phyloP scores from a whole-genome alignment of 2,797 vertebrate species.

The Anguilla megastoma region DNA sequence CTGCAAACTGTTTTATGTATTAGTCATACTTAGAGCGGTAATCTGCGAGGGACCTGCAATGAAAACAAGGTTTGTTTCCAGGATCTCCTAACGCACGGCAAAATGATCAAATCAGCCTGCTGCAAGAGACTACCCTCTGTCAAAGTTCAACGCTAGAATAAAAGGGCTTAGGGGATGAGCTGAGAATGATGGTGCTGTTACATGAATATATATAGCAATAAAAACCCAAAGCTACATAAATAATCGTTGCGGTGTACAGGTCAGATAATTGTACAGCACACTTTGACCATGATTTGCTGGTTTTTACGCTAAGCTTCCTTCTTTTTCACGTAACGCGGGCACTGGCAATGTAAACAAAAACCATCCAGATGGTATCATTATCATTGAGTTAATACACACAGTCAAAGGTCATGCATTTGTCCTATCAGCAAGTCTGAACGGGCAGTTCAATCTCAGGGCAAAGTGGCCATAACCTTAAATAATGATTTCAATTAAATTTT shows the following conservation, averaged over 20 bases:
- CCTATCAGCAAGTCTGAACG: neutral
- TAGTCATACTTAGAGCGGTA: slow-evolving; percentile 31
- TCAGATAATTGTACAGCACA: neutral
- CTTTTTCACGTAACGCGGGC: slow-evolving; percentile 30
- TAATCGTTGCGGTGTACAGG: neutral
- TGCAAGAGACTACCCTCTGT: slow-evolving; percentile 58
- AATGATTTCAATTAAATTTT: neutral
- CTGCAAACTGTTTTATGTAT: slow-evolving; percentile 54
- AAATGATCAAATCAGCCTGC: slow-evolving; percentile 53
- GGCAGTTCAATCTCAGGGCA: neutral
- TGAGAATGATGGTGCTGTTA: slow-evolving; percentile 10
- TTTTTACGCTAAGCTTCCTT: slow-evolving; percentile 37
- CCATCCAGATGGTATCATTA: slow-evolving; percentile 9
- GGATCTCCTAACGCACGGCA: slow-evolving; percentile 52
- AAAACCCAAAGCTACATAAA: neutral
- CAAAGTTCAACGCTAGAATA: slow-evolving; percentile 25
- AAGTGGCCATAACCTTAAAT: neutral
- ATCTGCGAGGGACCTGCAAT: neutral
- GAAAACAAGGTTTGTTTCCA: slow-evolving; percentile 46
- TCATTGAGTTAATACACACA: neutral
- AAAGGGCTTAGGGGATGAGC: slow-evolving; percentile 37
- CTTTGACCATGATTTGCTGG: neutral
- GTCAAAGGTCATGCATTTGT: slow-evolving; percentile 5
- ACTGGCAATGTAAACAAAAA: slow-evolving; percentile 24
- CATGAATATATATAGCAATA: neutral